phyloP scores from a whole-genome alignment of 2,113 vertebrate genomes.

The Mustela nigripes region DNA sequence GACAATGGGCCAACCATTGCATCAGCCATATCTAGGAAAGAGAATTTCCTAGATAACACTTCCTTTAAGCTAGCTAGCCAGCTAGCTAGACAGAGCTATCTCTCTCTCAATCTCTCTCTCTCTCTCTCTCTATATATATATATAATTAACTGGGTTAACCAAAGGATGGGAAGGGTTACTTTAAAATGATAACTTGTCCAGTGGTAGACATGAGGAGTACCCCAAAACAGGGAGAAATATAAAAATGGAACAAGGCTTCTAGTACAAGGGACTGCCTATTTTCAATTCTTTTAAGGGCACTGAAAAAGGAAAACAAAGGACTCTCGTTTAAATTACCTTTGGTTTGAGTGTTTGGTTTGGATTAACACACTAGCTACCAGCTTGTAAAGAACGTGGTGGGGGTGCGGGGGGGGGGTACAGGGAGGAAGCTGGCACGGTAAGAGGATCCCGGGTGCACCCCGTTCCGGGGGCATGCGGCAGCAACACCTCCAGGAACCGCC shows the following conservation, averaged over 20 bases:
- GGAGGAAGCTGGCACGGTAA: background rate
- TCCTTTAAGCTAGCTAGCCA: background rate
- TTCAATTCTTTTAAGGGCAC: background rate
- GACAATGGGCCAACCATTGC: background rate
- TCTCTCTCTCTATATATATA: background rate
- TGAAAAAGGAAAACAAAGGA: background rate
- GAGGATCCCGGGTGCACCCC: background rate
- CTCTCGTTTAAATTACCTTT: background rate
- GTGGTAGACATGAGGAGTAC: background rate
- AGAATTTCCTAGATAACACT: background rate
- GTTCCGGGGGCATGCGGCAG: background rate
- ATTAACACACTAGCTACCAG: background rate
- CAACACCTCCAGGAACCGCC: background rate
- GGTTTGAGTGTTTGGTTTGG: background rate
- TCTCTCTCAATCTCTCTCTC: too few species aligned
- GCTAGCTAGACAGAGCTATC: too few species aligned
- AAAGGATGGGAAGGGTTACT: constrained; percentile 32
- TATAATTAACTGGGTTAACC: background rate
- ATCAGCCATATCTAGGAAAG: background rate
- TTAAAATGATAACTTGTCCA: background rate
- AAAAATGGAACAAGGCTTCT: constrained; percentile 29
- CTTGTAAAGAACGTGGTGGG: background rate
- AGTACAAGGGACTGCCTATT: background rate
- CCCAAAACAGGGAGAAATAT: constrained; percentile 10
- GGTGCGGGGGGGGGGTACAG: background rate